These are phyloP conservation scores for Polyodon spathula DNA, from an alignment of 2,113 vertebrate species.

Conservation along the genomic window DNA sequence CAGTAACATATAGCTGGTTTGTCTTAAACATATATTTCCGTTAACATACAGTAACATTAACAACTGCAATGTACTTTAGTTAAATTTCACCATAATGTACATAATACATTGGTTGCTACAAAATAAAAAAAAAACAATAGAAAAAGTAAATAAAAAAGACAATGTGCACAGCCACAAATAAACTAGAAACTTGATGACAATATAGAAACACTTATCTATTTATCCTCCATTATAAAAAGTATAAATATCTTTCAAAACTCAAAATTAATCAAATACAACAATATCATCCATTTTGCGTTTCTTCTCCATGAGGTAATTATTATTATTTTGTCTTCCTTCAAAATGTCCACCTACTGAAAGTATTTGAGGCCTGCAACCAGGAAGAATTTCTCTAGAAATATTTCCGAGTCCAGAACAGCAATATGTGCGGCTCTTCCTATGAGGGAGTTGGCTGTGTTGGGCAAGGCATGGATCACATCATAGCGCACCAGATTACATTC, in stretches of 20 bases:
- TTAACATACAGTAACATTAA: conserved; percentile 14
- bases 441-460: conserved; percentile 94
- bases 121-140: conserved; percentile 69
- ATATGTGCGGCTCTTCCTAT: conserved; percentile 97
- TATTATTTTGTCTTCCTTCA: conserved; percentile 33
- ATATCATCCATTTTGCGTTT: conserved; percentile 62
- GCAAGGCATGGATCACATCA: conserved; percentile 91
- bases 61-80: conserved; percentile 30
- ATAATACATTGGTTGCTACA: conserved; percentile 52
- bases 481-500: conserved; percentile 93
- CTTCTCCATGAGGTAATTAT: conserved; percentile 83
- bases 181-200: conserved; percentile 64
- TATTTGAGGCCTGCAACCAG: conserved; percentile 94
- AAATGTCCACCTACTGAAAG: conserved; percentile 73
- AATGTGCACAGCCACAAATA: conserved; percentile 70
- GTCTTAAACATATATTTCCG: conserved; percentile 55
- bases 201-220: conserved; percentile 59
- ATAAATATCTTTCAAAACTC: conserved; percentile 75
- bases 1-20: conserved; percentile 7
- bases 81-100: conserved; percentile 22
- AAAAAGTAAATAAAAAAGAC: conserved; percentile 81
- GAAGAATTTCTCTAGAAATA: conserved; percentile 99
- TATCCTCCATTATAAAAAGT: conserved; percentile 71
- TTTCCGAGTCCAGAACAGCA: conserved; percentile 96
- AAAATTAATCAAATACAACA: conserved; percentile 56